Evolutionary conservation across 2,888 invertebrate species (phyloP).

Genomic region (Synergus itoensis): DNA sequence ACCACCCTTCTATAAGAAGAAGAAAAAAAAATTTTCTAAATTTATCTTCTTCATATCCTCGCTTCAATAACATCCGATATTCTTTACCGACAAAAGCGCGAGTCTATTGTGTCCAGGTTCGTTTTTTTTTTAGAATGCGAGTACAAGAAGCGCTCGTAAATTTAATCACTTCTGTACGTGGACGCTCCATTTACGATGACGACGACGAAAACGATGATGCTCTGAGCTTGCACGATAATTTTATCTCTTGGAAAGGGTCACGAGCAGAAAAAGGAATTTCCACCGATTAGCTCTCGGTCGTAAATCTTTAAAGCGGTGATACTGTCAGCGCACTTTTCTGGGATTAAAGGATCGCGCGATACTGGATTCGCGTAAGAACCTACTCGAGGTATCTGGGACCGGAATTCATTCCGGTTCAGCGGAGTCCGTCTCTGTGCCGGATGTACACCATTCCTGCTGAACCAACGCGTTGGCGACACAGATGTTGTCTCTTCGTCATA

Average conservation of each 20-base stretch:
- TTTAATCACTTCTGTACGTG: constrained; percentile 31
- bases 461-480: constrained; percentile 4
- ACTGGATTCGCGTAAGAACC: neutral
- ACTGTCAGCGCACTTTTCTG: constrained; percentile 17
- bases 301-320: constrained; percentile 27
- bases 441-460: neutral
- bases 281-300: constrained; percentile 34
- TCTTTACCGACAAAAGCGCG: constrained; percentile 13
- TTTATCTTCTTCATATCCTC: constrained; percentile 21
- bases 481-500: constrained; percentile 33
- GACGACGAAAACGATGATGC: constrained; percentile 30
- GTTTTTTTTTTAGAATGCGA: constrained; percentile 1
- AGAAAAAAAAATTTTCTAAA: neutral
- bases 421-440: neutral
- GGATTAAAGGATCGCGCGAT: constrained; percentile 25
- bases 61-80: constrained; percentile 33
- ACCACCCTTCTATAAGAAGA: neutral
- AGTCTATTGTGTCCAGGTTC: neutral
- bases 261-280: constrained; percentile 30
- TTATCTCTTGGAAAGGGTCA: constrained; percentile 19
- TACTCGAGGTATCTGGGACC: constrained; percentile 3
- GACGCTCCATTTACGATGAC: constrained; percentile 35
- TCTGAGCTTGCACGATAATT: constrained; percentile 35
- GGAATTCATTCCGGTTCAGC: neutral
- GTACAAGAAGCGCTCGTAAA: constrained; percentile 31